A percentile compares a stretch with the other conserved stretches of the same genome.
phyloP scores from a whole-genome alignment of 2,888 invertebrate species.

The Melitaea athalia region DNA sequence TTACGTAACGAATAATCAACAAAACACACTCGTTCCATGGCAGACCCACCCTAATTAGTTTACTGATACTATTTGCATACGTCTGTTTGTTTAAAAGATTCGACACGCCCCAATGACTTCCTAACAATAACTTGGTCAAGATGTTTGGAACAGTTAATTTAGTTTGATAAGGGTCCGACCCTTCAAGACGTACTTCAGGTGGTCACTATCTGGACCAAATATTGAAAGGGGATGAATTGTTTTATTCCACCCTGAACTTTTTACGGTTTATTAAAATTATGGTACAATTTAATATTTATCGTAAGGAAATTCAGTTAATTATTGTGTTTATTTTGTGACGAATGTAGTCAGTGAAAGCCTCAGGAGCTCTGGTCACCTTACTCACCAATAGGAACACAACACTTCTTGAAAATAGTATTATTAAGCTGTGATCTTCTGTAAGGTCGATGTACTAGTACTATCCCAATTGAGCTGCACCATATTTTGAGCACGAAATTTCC shows the following conservation, averaged over 20 bases:
- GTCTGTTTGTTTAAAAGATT: slow-evolving; percentile 68
- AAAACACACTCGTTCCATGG: slow-evolving; percentile 13
- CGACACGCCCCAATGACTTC: slow-evolving; percentile 53
- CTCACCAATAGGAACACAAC: too few relatives aligned
- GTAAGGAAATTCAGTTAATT: neutral
- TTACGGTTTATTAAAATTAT: slow-evolving; percentile 19
- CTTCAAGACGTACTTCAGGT: slow-evolving; percentile 66
- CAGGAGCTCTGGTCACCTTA: too few relatives aligned
- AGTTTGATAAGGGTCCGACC: slow-evolving; percentile 77
- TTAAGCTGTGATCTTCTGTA: too few relatives aligned
- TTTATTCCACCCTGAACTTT: slow-evolving; percentile 28
- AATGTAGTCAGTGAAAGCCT: too few relatives aligned
- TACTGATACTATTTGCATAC: slow-evolving; percentile 63
- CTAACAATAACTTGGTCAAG: slow-evolving; percentile 79
- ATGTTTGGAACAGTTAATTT: slow-evolving; percentile 79
- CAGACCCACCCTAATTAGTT: slow-evolving; percentile 53
- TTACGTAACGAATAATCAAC: slow-evolving; percentile 15
- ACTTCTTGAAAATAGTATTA: too few relatives aligned
- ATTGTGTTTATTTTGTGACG: neutral
- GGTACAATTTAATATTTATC: neutral
- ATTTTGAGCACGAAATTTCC: too few relatives aligned
- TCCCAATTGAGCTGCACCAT: too few relatives aligned
- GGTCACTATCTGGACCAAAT: slow-evolving; percentile 66
- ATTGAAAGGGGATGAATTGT: slow-evolving; percentile 55
- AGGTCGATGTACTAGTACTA: too few relatives aligned